Evolutionary conservation across 2,888 invertebrate genomes (phyloP).

Genomic region (Netelia inedita): DNA sequence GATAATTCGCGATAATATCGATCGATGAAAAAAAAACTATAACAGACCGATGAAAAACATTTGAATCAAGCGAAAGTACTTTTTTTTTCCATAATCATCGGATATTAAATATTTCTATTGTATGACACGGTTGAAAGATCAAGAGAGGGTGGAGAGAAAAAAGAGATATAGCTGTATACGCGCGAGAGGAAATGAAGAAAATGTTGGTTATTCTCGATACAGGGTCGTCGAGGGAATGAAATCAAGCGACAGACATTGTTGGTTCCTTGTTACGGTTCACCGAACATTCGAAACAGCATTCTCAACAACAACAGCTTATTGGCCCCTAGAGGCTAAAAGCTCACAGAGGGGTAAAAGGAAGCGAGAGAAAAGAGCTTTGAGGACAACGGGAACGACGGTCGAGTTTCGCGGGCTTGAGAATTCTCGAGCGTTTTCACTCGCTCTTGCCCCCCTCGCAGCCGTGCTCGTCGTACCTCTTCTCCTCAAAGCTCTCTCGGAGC

Average conservation of each 20-base stretch:
- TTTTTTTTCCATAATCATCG: too few species aligned
- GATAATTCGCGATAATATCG: background rate
- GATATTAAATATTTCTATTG: background rate
- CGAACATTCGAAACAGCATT: conserved; percentile 67
- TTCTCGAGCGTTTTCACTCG: conserved; percentile 61
- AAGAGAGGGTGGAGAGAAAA: background rate
- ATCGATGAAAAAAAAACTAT: too few species aligned
- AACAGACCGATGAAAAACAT: too few species aligned
- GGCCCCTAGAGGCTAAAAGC: conserved; percentile 59
- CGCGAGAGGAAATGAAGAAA: conserved; percentile 6
- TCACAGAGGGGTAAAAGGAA: conserved; percentile 15
- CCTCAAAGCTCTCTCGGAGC: conserved; percentile 29
- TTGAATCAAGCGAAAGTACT: too few species aligned
- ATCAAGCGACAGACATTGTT: conserved; percentile 71
- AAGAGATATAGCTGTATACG: conserved; percentile 4
- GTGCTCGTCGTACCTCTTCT: conserved; percentile 44
- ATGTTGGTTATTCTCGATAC: conserved; percentile 9
- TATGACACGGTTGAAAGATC: background rate
- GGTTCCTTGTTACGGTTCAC: conserved; percentile 67
- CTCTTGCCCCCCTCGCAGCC: conserved; percentile 21
- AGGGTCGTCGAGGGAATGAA: conserved; percentile 61
- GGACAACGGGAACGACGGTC: conserved; percentile 45
- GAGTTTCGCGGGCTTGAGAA: conserved; percentile 62
- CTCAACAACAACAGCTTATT: conserved; percentile 66
- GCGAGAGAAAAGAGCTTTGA: conserved; percentile 59